Conservation (phyloP, 1,140 invertebrate genomes). For the Cardiocondyla obscurior region DNA sequence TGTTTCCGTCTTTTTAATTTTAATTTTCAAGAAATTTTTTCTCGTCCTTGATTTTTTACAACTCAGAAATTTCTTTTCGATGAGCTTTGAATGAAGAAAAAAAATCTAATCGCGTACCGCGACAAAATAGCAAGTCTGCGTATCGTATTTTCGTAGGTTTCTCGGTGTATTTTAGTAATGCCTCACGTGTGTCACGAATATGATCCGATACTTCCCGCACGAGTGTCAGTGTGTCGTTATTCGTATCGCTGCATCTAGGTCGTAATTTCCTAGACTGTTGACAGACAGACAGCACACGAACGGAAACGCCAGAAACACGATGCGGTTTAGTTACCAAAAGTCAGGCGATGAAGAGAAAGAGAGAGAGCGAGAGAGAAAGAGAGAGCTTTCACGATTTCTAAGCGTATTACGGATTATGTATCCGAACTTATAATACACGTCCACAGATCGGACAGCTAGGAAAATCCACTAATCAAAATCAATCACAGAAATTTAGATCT, state of each 20-base stretch:
- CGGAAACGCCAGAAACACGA: slow-evolving; percentile 50
- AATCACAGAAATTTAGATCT: slow-evolving; percentile 2
- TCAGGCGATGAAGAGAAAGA: slow-evolving; percentile 2
- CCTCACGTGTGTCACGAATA: not conserved
- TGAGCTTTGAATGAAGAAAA: not conserved
- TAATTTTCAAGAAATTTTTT: not conserved
- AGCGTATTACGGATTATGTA: not conserved
- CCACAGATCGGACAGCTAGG: not conserved
- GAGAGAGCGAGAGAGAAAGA: not conserved
- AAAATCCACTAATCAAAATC: slow-evolving; percentile 11
- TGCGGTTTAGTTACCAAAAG: slow-evolving; percentile 49
- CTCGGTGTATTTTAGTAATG: not conserved
- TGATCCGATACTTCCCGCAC: slow-evolving; percentile 6
- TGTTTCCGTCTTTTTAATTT: not conserved
- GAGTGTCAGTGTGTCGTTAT: slow-evolving; percentile 35
- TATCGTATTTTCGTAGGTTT: too few relatives aligned
- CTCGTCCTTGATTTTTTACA: not conserved
- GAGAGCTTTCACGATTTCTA: slow-evolving; percentile 17
- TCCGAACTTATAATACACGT: slow-evolving; percentile 17
- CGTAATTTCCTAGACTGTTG: slow-evolving; percentile 50
- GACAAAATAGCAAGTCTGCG: not conserved
- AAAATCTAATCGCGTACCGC: not conserved
- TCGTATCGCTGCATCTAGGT: slow-evolving; percentile 44
- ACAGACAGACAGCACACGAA: slow-evolving; percentile 46
- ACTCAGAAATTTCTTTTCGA: not conserved